Conservation (phyloP, 2,113 vertebrate species). For the Perca fluviatilis region DNA sequence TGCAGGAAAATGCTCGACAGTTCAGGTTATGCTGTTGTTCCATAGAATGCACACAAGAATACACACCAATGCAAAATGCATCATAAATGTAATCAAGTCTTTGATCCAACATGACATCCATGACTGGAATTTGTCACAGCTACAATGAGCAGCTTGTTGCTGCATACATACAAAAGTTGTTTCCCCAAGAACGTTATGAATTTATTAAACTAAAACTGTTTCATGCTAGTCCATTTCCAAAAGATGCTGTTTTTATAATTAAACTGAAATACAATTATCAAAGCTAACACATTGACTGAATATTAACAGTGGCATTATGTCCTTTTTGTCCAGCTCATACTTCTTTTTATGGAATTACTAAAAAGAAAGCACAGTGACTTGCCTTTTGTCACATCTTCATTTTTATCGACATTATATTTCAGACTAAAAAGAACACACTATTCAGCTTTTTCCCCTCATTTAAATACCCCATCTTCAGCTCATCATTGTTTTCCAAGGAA, state of each 20-base stretch:
- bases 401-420: not conserved
- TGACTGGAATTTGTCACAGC: slow-evolving; percentile 51
- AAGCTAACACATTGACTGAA: slow-evolving; percentile 16
- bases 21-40: slow-evolving; percentile 19
- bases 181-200: slow-evolving; percentile 13
- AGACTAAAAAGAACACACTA: not conserved
- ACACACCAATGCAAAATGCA: slow-evolving; percentile 12
- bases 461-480: not conserved
- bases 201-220: slow-evolving; percentile 52
- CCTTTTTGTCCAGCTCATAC: not conserved
- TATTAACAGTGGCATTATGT: not conserved
- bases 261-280: slow-evolving; percentile 31
- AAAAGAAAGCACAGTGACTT: not conserved
- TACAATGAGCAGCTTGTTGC: slow-evolving; percentile 46
- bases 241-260: slow-evolving; percentile 19
- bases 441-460: not conserved
- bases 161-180: slow-evolving; percentile 2
- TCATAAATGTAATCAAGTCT: slow-evolving; percentile 12
- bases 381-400: not conserved
- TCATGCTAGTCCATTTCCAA: slow-evolving; percentile 35
- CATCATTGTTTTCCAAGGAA: not conserved
- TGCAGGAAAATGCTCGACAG: slow-evolving; percentile 3
- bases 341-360: not conserved
- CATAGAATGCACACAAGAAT: not conserved
- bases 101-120: slow-evolving; percentile 57